A percentile compares a stretch with the other conserved stretches of the same genome.
Conservation (phyloP, 2,113 vertebrate genomes). For the Tachysurus vachellii region DNA sequence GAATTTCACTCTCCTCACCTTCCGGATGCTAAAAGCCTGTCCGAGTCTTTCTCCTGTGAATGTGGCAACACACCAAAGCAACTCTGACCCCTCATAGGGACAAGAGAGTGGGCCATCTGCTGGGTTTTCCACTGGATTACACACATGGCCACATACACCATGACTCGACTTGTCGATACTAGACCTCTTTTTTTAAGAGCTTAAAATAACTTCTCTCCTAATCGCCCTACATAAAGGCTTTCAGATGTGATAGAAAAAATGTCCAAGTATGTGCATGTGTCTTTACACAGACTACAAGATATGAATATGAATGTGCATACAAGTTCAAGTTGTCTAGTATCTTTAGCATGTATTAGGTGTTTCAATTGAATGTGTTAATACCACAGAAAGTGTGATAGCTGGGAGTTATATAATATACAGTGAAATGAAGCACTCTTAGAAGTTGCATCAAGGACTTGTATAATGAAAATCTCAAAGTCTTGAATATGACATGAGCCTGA, state of each 20-base stretch:
- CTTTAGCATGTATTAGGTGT: background rate
- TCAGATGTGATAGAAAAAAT: slow-evolving; percentile 32
- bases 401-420: background rate
- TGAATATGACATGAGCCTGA: background rate
- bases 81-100: slow-evolving; percentile 14
- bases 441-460: slow-evolving; percentile 25
- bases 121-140: slow-evolving; percentile 40
- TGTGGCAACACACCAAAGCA: slow-evolving; percentile 9
- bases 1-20: slow-evolving; percentile 3
- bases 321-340: background rate
- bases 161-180: background rate
- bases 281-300: background rate
- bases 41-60: slow-evolving; percentile 3
- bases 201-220: slow-evolving; percentile 28
- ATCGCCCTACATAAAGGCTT: slow-evolving; percentile 10
- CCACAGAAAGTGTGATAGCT: background rate
- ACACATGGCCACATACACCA: slow-evolving; percentile 20
- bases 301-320: background rate
- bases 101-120: slow-evolving; percentile 39
- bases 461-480: slow-evolving; percentile 20
- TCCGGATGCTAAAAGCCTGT: slow-evolving; percentile 17
- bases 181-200: slow-evolving; percentile 6
- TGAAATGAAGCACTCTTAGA: slow-evolving; percentile 22
- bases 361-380: background rate
- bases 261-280: background rate